Evolutionary conservation across 2,113 vertebrate genomes (phyloP), one percentile per base, ranked within the genome.

Genomic region (Xyliphius kryptos): DNA sequence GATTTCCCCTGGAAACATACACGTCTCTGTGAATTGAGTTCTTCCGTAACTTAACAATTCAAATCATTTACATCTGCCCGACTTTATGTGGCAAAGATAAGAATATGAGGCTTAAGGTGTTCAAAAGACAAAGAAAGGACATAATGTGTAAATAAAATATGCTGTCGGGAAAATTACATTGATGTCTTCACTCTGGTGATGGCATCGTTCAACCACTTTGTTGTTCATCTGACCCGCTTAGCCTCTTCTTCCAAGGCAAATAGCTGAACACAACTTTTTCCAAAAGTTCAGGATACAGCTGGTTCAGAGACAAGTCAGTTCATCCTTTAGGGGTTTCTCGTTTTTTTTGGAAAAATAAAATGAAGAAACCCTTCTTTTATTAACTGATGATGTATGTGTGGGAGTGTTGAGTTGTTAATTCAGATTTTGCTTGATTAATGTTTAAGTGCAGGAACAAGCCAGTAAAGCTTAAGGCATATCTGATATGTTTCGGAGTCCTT

Each of bases 401-500:
- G 9, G 40, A 3, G 40, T 41, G 12, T 26, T 58, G 20, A 44
- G n/a, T 9, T 46, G 20, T n/a, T 9, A 44, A 10, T 14, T 26
- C 14, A 12, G 14, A 13, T 32, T 44, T 44, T 10, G 6, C 15
- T 66, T 17, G 3, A 15, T 16, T n/a, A 46, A 51, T 71, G 20
- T 15, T 15, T 56, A 6, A 40, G 16, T 77, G 64, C 67, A 69
- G 60, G 46, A 70, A 53, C 43, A 22, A 62, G 67, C 71, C 54
- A 47, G 9, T 48, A 37, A 38, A 15, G 16, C 38, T 44, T 43
- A 52, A 44, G 19, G 19, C 64, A 51, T 65, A 74, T 56, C 26
- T 20, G 9, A 3, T 78, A 69, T 80, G 71, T 71, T 67, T 32
- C 26, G 26, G 26, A 32, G 26, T 32, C 26, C 26, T 32, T 32